Base-by-base conservation (phyloP, 92 coral and sea anemone genomes). In the Virgularia gustaviana region DNA sequence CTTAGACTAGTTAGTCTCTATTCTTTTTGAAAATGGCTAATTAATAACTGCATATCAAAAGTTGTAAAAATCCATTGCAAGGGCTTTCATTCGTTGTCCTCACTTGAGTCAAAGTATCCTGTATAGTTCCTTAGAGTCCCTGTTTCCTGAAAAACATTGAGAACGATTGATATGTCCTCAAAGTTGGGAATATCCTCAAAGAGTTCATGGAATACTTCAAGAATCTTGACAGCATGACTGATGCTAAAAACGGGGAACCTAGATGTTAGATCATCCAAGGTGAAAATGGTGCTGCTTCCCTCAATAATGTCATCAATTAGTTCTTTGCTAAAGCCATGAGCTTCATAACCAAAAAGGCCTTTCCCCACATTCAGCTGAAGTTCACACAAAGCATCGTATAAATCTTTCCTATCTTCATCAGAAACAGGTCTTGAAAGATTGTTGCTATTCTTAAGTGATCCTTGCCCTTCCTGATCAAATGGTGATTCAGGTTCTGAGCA, bases 171-270 rank as follows among this genome's bases (percentile, higher is more conserved):
- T n/a, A 63, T 80, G 37, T 16, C 72, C 35, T 79, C 81, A 49
- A 84, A 61, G 32, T 75, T 75, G 24, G 79, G 65, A 53, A 80
- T 80, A 30, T 81, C 86, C 37, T 54, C 82, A 78, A 85, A 85
- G 10, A 85, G 57, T 66, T 85, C 86, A 56, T 85, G 41, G 32
- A 77, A 76, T n/a, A 85, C 61, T 57, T 81, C 86, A 11, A 85
- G 59, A 34, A 85, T 85, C 63, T 77, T 72, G 20, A 77, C 44
- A 20, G 83, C 79, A 82, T 82, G 86, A 1, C 43, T 51, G 2
- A 73, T 22, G 3, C 79, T 73, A 60, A 86, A 86, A 32, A 86
- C 60, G 0, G 87, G 85, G 0, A 82, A 38, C 36, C 62, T 74
- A 65, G 47, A 65, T 0, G n/a, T 57, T n/a, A 86, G 49, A 34